Percentiles rank a stretch among this genome's conserved stretches.
These are phyloP conservation scores for Sylvietta virens DNA, from an alignment of 2,113 vertebrate species.

Conservation along the genomic window DNA sequence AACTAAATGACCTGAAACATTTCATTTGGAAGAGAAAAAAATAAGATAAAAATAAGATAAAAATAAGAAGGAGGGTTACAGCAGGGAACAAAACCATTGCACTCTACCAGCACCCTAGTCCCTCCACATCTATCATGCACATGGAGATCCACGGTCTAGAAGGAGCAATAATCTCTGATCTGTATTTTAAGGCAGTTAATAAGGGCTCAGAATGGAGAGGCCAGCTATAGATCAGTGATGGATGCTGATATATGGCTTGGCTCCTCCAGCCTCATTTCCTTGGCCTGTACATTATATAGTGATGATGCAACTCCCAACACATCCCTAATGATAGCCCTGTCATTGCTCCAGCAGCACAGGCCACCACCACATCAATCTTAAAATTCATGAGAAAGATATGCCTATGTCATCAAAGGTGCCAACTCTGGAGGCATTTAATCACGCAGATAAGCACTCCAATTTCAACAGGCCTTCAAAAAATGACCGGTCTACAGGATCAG, in stretches of 20 bases:
- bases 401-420: neutral
- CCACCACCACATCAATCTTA: neutral
- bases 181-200: neutral
- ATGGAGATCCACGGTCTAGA: neutral
- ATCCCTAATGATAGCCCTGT: slow-evolving; percentile 4
- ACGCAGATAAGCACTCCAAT: neutral
- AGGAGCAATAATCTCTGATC: neutral
- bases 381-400: neutral
- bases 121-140: neutral
- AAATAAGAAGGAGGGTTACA: neutral
- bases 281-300: neutral
- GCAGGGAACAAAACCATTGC: neutral
- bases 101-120: neutral
- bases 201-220: neutral
- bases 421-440: neutral
- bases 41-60: too few species aligned
- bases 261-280: neutral
- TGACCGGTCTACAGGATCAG: neutral
- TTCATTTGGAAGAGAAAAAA: neutral
- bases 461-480: slow-evolving; percentile 12
- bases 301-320: neutral
- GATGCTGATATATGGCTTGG: neutral
- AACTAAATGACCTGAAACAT: neutral
- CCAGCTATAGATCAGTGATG: neutral
- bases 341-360: neutral